A percentile compares a stretch with the other conserved stretches of the same genome.
These are phyloP conservation scores for Cheilinus undulatus DNA, from an alignment of 2,113 vertebrate genomes.

Conservation along the genomic window DNA sequence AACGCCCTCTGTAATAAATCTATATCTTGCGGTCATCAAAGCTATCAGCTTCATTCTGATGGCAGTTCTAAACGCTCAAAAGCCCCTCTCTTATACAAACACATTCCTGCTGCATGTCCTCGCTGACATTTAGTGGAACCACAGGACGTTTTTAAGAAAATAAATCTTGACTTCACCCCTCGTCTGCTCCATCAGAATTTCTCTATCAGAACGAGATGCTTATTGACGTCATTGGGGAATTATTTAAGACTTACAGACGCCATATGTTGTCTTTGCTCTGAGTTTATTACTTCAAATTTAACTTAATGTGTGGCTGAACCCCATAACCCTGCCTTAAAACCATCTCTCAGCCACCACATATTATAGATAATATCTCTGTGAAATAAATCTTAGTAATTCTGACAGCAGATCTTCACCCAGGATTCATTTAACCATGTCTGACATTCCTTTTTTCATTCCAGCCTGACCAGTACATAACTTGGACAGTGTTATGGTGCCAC, in stretches of 20 bases:
- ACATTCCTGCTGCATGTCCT: constrained; percentile 3
- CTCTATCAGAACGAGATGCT: background rate
- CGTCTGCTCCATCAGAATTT: background rate
- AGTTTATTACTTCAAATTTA: background rate
- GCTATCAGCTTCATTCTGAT: background rate
- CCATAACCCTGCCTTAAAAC: background rate
- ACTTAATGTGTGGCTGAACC: background rate
- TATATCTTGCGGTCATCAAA: background rate
- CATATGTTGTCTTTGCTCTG: background rate
- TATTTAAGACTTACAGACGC: background rate
- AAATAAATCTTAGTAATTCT: no score
- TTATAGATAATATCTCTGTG: no score
- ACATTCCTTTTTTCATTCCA: no score
- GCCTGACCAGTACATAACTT: no score
- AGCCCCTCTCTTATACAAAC: background rate
- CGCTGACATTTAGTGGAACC: constrained; percentile 12
- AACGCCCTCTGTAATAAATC: background rate
- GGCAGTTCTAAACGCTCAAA: background rate
- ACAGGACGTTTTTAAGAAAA: background rate
- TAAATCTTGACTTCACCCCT: constrained; percentile 11
- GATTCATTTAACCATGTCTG: no score
- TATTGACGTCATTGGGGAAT: background rate
- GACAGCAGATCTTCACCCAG: no score
- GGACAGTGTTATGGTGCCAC: no score
- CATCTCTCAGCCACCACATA: background rate